Evolutionary conservation across 1,140 invertebrate species (phyloP), one percentile per base, ranked within the genome.

Genomic region (Drosophila teissieri): DNA sequence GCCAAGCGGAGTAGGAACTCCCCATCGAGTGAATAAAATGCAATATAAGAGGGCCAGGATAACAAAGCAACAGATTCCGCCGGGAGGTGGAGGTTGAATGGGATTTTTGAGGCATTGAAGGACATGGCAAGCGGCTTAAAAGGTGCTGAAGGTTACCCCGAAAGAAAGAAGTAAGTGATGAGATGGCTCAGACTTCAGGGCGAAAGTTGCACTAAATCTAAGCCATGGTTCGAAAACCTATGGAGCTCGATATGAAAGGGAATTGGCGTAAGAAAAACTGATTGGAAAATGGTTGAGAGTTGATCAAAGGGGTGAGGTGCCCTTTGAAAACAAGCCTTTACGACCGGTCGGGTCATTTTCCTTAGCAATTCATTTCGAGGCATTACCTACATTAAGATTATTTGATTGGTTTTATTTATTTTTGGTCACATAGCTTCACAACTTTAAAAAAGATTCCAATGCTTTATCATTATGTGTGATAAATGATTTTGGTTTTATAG

Each of bases 61-160:
- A 65, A 68, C 42, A 46, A 58, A 74, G 77, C 54, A 73, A 57
- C 67, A 67, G 56, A 62, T 70, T 49, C 52, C 51, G 39, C 24
- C n/a, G 44, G 34, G 19, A 70, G 17, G 15, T 11, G 44, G 12
- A 8, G 15, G 1, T 54, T 42, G 68, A 64, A 58, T 52, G 48
- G 57, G 56, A 44, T 45, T 48, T 79, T 61, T 56, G 51, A 54
- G 51, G 39, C 65, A 83, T 62, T 79, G 80, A 84, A 75, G 80
- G 80, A 67, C 83, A 75, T 27, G 62, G 56, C 77, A 83, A 82
- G 83, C 78, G 57, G 82, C 83, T 85, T 88, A 85, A 85, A 78
- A 86, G 69, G 69, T 74, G 80, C 58, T 60, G 69, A 88, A 88
- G 74, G 78, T 85, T 86, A 78, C 31, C 37, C 27, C 48, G 27